Base-by-base conservation (phyloP, 2,113 vertebrate species). In the cattle (Bos taurus) region DNA sequence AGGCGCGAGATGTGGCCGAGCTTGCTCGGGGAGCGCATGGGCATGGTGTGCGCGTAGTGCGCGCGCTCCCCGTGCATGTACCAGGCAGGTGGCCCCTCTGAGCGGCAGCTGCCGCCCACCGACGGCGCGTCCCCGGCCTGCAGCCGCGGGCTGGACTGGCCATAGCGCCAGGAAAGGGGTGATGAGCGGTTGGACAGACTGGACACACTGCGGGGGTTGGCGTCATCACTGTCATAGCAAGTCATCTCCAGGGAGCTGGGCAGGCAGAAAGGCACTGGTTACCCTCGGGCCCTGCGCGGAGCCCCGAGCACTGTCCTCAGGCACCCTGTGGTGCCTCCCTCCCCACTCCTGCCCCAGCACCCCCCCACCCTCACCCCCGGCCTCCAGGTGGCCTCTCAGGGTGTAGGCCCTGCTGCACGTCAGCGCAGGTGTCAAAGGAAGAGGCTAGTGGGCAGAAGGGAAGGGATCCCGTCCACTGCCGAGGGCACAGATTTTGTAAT, bases 121-220 rank as follows among this genome's bases (percentile, higher is more conserved):
- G 99, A 99, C 0, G 99, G 99, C 0, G 99, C 99, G 0, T 99
- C 99, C 0, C 99, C 99, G 0, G 99, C 99, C 98, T 99, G 99
- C 95, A 99, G 99, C 19, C 99, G 99, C 0, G 99, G 99, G 96
- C 99, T 99, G 14, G 99, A 99, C 97, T 99, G 99, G 89, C 99
- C 99, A 0, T 99, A 99, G 95, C 99, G 99, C 99, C 99, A 99
- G 6, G 99, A 99, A 48, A 99, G 98, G 0, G 99, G 99, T 0
- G 99, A 99, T 0, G 99, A 99, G 96, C 99, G 99, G 97, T 99
- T 99, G 84, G 99, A 99, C 21, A 99, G 98, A 96, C 99, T 99
- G 98, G 99, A 99, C 60, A 99, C 97, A 1, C 99, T 99, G 95
- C 99, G 99, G 0, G 99, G 98, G 60, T 99, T 99, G 93, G 99